Evolutionary conservation across 2,888 invertebrate species (phyloP).

Genomic region (Leucophenga maculata): DNA sequence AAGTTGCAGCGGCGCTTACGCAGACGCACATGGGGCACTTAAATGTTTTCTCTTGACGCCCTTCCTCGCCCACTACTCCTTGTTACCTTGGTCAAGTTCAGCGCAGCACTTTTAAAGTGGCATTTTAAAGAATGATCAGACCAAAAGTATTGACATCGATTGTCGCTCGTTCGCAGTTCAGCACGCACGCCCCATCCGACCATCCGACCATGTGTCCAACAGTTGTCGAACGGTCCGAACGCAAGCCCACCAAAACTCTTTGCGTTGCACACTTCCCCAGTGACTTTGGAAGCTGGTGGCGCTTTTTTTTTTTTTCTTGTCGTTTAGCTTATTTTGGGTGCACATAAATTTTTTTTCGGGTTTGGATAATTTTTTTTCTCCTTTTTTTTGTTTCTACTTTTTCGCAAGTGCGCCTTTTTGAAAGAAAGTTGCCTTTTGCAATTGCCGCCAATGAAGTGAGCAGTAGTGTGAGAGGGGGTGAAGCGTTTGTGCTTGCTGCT

Average conservation of each 20-base stretch:
- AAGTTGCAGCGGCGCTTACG: constrained; percentile 7
- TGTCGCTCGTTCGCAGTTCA: constrained; percentile 34
- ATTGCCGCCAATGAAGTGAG: neutral
- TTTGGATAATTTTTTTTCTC: neutral
- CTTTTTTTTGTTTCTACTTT: neutral
- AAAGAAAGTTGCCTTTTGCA: constrained; percentile 34
- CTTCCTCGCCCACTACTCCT: neutral
- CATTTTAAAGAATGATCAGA: constrained; percentile 56
- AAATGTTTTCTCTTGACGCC: neutral
- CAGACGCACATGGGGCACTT: neutral
- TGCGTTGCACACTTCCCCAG: neutral
- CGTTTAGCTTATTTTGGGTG: constrained; percentile 5
- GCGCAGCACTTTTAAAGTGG: constrained; percentile 42
- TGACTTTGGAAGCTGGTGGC: neutral
- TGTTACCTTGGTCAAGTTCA: constrained; percentile 57
- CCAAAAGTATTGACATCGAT: constrained; percentile 37
- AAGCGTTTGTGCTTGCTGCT: constrained; percentile 36
- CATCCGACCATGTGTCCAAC: too few species aligned
- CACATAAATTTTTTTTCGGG: constrained; percentile 1
- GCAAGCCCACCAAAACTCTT: neutral
- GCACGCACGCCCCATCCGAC: neutral
- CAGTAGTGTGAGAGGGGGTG: neutral
- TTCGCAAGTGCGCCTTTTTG: constrained; percentile 9
- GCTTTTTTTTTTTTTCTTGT: neutral
- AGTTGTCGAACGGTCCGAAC: too few species aligned